phyloP scores from a whole-genome alignment of 2,888 invertebrate genomes.

The Branchipolynoe longqiensis region DNA sequence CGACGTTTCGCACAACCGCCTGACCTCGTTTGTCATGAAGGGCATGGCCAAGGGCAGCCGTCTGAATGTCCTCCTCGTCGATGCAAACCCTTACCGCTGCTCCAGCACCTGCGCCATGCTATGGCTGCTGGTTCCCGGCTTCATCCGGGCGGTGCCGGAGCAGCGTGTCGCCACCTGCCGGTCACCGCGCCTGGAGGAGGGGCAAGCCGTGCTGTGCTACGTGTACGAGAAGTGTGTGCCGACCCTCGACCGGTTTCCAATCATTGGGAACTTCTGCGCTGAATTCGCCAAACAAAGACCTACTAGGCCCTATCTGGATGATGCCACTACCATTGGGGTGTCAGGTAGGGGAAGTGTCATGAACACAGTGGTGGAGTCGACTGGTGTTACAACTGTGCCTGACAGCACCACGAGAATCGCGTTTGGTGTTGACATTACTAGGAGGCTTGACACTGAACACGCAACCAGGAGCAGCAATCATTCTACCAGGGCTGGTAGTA shows the following conservation, averaged over 20 bases:
- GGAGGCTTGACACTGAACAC: too few relatives aligned
- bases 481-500: too few relatives aligned
- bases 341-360: too few relatives aligned
- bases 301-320: too few relatives aligned
- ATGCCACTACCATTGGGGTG: too few relatives aligned
- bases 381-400: too few relatives aligned
- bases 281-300: conserved; percentile 21
- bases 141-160: not conserved
- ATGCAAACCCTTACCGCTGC: conserved; percentile 6
- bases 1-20: not conserved
- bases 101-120: not conserved
- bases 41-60: not conserved
- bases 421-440: too few relatives aligned
- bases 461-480: too few relatives aligned
- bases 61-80: not conserved
- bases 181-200: not conserved
- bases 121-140: not conserved
- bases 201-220: conserved; percentile 26
- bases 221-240: not conserved
- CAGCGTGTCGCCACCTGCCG: not conserved
- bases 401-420: too few relatives aligned
- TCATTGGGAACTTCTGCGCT: conserved; percentile 18
- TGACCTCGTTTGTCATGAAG: not conserved
- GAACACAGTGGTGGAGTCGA: too few relatives aligned
- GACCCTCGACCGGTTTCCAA: not conserved